These are phyloP conservation scores for Notolepis coatsorum DNA, from an alignment of 2,797 vertebrate genomes.

Conservation along the genomic window DNA sequence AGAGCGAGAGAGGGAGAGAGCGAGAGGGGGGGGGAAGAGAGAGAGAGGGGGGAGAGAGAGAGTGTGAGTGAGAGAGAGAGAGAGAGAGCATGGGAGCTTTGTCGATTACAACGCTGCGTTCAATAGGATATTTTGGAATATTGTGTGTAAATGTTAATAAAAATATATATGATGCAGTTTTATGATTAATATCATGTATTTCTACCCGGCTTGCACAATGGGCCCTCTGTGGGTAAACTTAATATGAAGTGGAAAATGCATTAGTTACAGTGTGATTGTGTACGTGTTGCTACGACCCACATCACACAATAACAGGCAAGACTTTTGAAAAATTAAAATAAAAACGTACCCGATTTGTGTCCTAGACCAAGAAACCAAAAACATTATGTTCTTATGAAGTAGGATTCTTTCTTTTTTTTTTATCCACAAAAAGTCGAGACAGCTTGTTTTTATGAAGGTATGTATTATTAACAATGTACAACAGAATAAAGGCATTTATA, in stretches of 20 bases:
- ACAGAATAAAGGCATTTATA: conserved; percentile 79
- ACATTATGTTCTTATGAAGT: neutral
- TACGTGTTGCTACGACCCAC: conserved; percentile 41
- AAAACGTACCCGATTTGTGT: neutral
- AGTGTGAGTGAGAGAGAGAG: neutral
- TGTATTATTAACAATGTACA: conserved; percentile 75
- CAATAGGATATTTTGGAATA: conserved; percentile 59
- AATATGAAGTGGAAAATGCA: conserved; percentile 41
- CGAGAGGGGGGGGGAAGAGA: too few relatives aligned
- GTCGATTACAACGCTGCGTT: conserved; percentile 24
- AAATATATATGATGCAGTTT: too few relatives aligned
- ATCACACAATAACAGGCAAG: conserved; percentile 60
- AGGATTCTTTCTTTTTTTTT: conserved; percentile 5
- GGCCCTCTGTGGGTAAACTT: conserved; percentile 35
- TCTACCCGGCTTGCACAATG: conserved; percentile 57
- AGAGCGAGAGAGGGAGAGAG: too few relatives aligned
- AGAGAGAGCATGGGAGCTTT: conserved; percentile 27
- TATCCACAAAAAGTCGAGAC: conserved; percentile 17
- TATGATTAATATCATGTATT: conserved; percentile 26
- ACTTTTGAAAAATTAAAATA: conserved; percentile 67
- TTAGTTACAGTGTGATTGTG: conserved; percentile 37
- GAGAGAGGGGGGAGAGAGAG: too few relatives aligned
- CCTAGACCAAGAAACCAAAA: neutral
- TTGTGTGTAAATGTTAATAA: conserved; percentile 52
- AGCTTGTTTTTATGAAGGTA: conserved; percentile 63